Base-by-base conservation (phyloP, 2,797 vertebrate species). In the Spea hammondii region DNA sequence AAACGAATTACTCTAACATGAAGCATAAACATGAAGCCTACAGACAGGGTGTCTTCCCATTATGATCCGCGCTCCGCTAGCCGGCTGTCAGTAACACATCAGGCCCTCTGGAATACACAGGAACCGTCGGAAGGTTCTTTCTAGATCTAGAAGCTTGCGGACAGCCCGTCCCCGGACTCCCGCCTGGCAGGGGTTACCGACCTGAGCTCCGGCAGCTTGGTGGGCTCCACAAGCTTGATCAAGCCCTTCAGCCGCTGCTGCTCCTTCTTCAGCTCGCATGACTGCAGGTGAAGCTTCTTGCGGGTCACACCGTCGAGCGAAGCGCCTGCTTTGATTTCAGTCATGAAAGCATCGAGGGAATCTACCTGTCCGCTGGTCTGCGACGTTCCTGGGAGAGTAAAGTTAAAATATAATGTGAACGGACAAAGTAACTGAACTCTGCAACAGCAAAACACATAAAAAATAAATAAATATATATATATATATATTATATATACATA, bases 291-390 rank as follows among this genome's bases (percentile, higher is more conserved):
- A 70, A 98, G 94, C 82, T 97, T 99, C 89, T 94, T 94, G 50
- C 97, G 94, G 79, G 95, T 91, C 82, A 99, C 93, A 0, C 87
- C 92, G 80, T 99, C 97, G 82, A 98, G 87, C 0, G 93, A 74
- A 4, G 83, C 88, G 55, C 94, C 92, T 0, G 91, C 92, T 57
- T 90, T 94, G 78, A 99, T 97, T 5, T 93, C 93, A 0, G 91
- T 96, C 97, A 99, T 99, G 86, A 98, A 99, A 4, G 93, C 96
- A 7, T 99, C 98, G 87, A 99, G 88, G 3, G 97, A 89, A 85
- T 99, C 98, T 6, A 6, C 59, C 77, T 97, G 96, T 7, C 91
- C 79, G 3, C 91, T 88, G 0, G 92, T 85, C 73, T 91, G 86
- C 1, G 92, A 90, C 0, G 89, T 85, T 82, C 78, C 97, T 94